Evolutionary conservation across 1,140 invertebrate species (phyloP).

Genomic region (Lucilia sericata): DNA sequence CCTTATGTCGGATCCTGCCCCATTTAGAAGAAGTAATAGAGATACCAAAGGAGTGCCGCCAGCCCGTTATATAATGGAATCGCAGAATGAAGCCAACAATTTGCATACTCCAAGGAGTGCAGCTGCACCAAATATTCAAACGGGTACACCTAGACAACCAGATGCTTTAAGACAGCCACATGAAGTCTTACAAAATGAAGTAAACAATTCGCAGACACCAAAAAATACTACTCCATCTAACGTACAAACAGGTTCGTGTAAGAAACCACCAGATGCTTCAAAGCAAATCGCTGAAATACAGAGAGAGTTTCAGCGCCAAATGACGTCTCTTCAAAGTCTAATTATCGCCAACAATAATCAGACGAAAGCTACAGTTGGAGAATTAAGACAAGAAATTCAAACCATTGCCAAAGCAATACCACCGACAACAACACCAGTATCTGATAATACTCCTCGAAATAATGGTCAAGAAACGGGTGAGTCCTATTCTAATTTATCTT

Average conservation of each 20-base stretch:
- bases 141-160: not conserved
- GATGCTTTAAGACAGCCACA: not conserved
- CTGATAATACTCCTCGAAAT: not conserved
- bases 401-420: not conserved
- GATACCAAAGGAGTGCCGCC: not conserved
- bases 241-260: not conserved
- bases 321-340: not conserved
- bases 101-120: not conserved
- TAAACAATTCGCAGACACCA: not conserved
- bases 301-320: not conserved
- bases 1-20: not conserved
- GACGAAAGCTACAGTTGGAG: not conserved
- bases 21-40: not conserved
- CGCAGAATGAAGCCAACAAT: not conserved
- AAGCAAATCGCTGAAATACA: not conserved
- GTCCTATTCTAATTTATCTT: not conserved
- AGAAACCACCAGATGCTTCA: not conserved
- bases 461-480: slow-evolving; percentile 9
- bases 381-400: not conserved
- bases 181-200: not conserved
- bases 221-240: not conserved
- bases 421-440: not conserved
- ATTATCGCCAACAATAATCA: not conserved
- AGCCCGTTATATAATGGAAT: not conserved
- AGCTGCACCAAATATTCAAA: not conserved